Conservation (phyloP, 1,140 invertebrate species). For the Bombus consobrinus region DNA sequence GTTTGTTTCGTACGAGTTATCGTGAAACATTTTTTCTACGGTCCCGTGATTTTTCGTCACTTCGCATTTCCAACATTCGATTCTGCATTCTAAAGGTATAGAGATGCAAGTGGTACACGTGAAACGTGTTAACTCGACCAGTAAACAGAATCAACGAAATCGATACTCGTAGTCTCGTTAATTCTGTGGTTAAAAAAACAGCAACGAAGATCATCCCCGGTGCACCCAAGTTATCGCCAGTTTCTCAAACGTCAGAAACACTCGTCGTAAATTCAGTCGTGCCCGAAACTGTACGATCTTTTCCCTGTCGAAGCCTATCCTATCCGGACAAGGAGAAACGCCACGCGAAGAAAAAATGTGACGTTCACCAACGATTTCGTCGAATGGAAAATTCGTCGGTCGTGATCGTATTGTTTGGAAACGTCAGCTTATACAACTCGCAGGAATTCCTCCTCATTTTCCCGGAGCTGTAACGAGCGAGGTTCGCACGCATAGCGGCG, state of each 20-base stretch:
- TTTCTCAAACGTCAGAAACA: constrained; percentile 4
- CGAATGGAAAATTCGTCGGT: not conserved
- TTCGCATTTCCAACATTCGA: no score
- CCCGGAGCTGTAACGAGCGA: not conserved
- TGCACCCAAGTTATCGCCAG: not conserved
- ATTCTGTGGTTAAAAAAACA: not conserved
- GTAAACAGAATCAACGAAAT: not conserved
- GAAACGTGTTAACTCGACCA: not conserved
- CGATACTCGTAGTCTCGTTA: not conserved
- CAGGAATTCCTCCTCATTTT: not conserved
- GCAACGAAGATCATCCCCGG: not conserved
- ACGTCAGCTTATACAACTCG: not conserved
- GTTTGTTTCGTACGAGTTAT: no score
- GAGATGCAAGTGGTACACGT: not conserved
- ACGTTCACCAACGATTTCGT: not conserved
- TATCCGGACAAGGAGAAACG: not conserved
- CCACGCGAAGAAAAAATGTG: not conserved
- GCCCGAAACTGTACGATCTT: no score
- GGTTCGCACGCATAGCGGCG: not conserved
- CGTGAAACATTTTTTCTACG: not conserved
- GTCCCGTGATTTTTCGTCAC: not conserved
- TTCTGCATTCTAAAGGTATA: not conserved
- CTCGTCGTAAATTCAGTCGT: not conserved
- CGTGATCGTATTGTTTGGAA: not conserved
- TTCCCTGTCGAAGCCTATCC: not conserved